A percentile compares a stretch with the other conserved stretches of the same genome.
Conservation (phyloP, 64 coral and sea anemone species). For the Hydrozoanthus tunicans region DNA sequence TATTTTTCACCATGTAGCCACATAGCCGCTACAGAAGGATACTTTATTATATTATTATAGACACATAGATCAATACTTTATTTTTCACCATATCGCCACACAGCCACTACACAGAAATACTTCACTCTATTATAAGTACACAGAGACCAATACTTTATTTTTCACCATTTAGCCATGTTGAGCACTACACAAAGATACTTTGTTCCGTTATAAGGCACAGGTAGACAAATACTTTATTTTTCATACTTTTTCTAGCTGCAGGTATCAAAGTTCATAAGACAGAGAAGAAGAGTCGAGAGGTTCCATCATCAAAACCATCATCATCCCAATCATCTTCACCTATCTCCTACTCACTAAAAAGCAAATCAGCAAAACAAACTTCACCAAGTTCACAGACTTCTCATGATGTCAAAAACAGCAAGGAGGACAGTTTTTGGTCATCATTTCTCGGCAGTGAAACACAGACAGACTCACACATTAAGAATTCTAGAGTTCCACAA, state of each 20-base stretch:
- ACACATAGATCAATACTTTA: too few relatives aligned
- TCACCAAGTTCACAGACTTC: neutral
- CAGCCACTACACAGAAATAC: too few relatives aligned
- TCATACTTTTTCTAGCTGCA: neutral
- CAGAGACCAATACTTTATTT: too few relatives aligned
- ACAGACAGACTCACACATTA: neutral
- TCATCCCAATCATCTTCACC: slow-evolving; percentile 19
- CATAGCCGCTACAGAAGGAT: too few relatives aligned
- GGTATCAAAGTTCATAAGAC: neutral
- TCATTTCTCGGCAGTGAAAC: slow-evolving; percentile 81
- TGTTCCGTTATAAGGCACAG: too few relatives aligned
- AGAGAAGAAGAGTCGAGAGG: slow-evolving; percentile 15
- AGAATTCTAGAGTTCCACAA: slow-evolving; percentile 32
- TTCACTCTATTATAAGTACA: too few relatives aligned
- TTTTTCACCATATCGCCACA: too few relatives aligned
- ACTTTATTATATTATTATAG: too few relatives aligned
- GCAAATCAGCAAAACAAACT: slow-evolving; percentile 42
- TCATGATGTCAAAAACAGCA: slow-evolving; percentile 1
- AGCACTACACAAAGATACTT: too few relatives aligned
- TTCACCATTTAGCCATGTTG: too few relatives aligned
- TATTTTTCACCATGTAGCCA: too few relatives aligned
- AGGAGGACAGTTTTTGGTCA: slow-evolving; percentile 82
- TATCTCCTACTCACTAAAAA: neutral
- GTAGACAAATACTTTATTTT: too few relatives aligned
- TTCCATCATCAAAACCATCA: neutral